These are phyloP conservation scores for Tyrophagus putrescentiae DNA, from an alignment of 1,140 invertebrate genomes.

Conservation along the genomic window DNA sequence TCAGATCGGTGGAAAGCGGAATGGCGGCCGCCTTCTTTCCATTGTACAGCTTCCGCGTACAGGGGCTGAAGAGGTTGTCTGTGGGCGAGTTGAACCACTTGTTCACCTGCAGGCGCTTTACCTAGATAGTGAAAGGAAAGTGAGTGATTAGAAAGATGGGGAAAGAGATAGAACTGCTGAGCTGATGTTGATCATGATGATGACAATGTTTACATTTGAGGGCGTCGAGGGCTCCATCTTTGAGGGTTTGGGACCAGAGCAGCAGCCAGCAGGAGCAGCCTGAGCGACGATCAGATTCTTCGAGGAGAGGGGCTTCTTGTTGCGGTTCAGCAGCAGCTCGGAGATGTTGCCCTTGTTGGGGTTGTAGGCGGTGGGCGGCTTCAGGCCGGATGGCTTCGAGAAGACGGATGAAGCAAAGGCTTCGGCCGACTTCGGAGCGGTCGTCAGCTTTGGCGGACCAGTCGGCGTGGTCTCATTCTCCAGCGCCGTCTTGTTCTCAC, in stretches of 20 bases:
- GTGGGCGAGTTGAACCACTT: constrained; percentile 18
- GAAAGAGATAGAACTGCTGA: background rate
- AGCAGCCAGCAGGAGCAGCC: no score
- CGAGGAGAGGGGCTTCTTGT: background rate
- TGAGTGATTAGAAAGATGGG: background rate
- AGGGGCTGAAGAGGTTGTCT: constrained; percentile 7
- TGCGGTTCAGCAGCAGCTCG: background rate
- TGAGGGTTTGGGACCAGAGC: background rate
- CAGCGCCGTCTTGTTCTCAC: no score
- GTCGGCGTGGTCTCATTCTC: no score
- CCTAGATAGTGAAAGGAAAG: background rate
- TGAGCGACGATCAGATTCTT: no score
- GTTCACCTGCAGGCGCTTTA: constrained; percentile 3
- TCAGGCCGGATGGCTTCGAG: no score
- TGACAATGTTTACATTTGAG: background rate
- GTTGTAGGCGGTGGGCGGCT: background rate
- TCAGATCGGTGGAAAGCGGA: background rate
- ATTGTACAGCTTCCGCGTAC: constrained; percentile 10
- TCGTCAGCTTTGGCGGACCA: no score
- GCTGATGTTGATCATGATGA: no score
- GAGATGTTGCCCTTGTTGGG: background rate
- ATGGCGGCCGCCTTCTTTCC: background rate
- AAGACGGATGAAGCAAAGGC: no score
- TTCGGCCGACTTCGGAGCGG: no score
- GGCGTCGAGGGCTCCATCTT: background rate